These are phyloP conservation scores for Paratrypauchen microcephalus DNA, from an alignment of 2,797 vertebrate genomes.

Conservation along the genomic window DNA sequence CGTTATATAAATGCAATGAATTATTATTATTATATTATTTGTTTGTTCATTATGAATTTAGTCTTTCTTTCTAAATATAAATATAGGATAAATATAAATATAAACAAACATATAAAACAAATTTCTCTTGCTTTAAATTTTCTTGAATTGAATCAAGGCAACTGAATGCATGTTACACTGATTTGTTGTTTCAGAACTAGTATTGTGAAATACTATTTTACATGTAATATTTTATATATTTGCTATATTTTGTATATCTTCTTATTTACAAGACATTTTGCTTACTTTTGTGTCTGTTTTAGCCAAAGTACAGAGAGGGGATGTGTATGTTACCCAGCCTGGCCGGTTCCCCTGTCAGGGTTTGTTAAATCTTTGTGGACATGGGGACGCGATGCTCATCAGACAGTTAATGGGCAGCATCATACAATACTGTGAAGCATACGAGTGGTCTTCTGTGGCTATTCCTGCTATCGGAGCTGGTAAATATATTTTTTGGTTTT, in stretches of 20 bases:
- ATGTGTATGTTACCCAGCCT: slow-evolving; percentile 31
- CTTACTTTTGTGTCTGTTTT: neutral
- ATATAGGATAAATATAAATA: too few species aligned
- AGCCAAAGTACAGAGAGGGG: slow-evolving; percentile 24
- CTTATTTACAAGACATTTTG: neutral
- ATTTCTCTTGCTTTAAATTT: too few species aligned
- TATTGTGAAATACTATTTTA: neutral
- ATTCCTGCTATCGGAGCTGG: slow-evolving; percentile 71
- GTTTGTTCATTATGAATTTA: too few species aligned
- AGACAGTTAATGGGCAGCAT: slow-evolving; percentile 46
- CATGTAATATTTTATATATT: neutral
- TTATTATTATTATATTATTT: too few species aligned
- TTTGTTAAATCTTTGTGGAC: slow-evolving; percentile 60
- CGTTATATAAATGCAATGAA: too few species aligned
- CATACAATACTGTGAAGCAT: slow-evolving; percentile 38
- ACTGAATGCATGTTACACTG: neutral
- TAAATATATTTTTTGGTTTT: slow-evolving; percentile 24
- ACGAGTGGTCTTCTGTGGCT: slow-evolving; percentile 48
- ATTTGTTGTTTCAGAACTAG: neutral
- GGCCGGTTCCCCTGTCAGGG: slow-evolving; percentile 56
- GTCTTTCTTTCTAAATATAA: too few species aligned
- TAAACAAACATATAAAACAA: too few species aligned
- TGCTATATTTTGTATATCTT: too few species aligned
- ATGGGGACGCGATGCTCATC: slow-evolving; percentile 18
- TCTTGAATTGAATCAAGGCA: too few species aligned